Evolutionary conservation across 2,113 vertebrate genomes (phyloP), one percentile per base, ranked within the genome.

Genomic region (Barbus barbus): DNA sequence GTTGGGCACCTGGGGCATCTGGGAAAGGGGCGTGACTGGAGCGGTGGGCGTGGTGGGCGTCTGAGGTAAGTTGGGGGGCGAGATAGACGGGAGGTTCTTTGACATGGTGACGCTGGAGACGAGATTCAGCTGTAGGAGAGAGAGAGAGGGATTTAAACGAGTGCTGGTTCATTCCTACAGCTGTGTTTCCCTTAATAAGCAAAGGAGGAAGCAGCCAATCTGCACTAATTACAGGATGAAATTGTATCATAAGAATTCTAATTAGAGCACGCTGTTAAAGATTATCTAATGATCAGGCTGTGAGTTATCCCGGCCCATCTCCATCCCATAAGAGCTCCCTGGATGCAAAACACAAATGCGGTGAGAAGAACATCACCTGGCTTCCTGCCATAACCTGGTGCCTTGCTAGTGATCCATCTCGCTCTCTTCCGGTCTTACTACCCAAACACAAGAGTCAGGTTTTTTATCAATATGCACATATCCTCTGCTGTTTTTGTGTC

Each of bases 51-150:
- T 99, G 92, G 97, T 98, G 91, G 98, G 98, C 89, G 98, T 98
- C 95, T 99, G 98, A 96, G 98, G 97, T 96, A 99, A 97, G 94
- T 97, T 99, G 88, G 98, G 97, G 89, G 98, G 97, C 88, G 97
- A 99, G 85, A 95, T 95, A 74, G 98, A 97, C 92, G 98, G 97
- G 93, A 99, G 93, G 92, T 98, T 99, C 96, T 99, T 99, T 88
- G 97, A 99, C 97, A 99, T 98, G 94, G 98, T 99, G 94, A 98
- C 96, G 91, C 96, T 99, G 93, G 98, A 99, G 93, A 99, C 98
- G 95, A 99, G 93, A 95, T 99, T 99, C 91, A 99, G 95, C 98
- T 99, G 95, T 88, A 92, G 90, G 93, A 91, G 91, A 88, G 91
- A 86, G 91, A 89, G 91, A 93, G 80, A 71, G 94, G 91, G n/a